phyloP scores from a whole-genome alignment of 2,797 vertebrate species.

The Coregonus sp. region DNA sequence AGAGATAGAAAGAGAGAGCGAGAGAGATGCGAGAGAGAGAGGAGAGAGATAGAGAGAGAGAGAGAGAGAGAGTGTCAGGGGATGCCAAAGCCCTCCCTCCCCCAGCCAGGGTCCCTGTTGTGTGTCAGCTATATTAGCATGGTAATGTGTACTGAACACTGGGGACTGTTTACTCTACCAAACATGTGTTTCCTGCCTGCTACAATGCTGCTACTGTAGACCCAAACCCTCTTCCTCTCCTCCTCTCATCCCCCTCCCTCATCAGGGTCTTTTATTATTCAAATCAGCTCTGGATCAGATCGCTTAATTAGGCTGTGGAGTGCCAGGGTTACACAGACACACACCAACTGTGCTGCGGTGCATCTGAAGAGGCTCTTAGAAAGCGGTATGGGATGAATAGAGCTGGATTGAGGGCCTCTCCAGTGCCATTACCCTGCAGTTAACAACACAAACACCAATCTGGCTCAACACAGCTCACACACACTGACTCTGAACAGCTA shows the following conservation, averaged over 20 bases:
- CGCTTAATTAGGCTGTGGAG: slow-evolving; percentile 48
- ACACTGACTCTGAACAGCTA: background rate
- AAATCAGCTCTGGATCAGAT: slow-evolving; percentile 49
- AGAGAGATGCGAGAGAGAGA: too few relatives aligned
- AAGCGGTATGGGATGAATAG: slow-evolving; percentile 29
- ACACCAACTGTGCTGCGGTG: slow-evolving; percentile 3
- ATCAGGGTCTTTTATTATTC: slow-evolving; percentile 58
- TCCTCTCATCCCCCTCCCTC: slow-evolving; percentile 22
- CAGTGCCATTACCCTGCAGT: slow-evolving; percentile 44
- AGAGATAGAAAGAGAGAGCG: too few relatives aligned
- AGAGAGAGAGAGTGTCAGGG: too few relatives aligned
- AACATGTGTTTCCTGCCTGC: slow-evolving; percentile 53
- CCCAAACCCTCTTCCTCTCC: background rate
- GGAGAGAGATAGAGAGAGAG: too few relatives aligned
- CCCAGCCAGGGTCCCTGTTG: background rate
- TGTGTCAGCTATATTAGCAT: slow-evolving; percentile 37
- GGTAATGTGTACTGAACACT: slow-evolving; percentile 32
- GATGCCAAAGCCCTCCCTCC: too few relatives aligned
- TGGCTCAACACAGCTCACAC: slow-evolving; percentile 24
- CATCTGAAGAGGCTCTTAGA: slow-evolving; percentile 48
- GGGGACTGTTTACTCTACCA: slow-evolving; percentile 47
- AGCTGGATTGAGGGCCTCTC: slow-evolving; percentile 44
- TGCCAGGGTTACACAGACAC: slow-evolving; percentile 16
- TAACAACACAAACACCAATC: slow-evolving; percentile 48
- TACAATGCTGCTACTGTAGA: slow-evolving; percentile 40